Evolutionary conservation across 2,888 invertebrate genomes (phyloP).

Genomic region (Atrina japonica): DNA sequence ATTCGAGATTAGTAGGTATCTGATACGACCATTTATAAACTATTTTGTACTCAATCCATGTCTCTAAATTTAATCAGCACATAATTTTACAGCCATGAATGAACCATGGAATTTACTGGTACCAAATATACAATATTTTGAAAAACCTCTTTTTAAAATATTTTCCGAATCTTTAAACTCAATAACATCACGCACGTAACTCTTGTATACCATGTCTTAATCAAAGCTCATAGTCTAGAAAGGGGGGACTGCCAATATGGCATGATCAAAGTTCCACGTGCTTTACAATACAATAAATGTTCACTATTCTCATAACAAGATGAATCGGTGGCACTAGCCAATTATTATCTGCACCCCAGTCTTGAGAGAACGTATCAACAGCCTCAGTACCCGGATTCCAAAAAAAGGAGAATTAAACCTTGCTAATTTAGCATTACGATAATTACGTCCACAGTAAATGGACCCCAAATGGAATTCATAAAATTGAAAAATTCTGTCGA

Average conservation of each 20-base stretch:
- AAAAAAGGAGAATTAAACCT: constrained; percentile 13
- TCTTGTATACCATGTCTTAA: neutral
- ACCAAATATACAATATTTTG: constrained; percentile 12
- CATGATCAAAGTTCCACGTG: constrained; percentile 7
- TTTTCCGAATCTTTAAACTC: constrained; percentile 5
- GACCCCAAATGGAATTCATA: constrained; percentile 9
- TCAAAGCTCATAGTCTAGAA: constrained; percentile 17
- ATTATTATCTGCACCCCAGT: constrained; percentile 1
- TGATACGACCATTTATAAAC: too few relatives aligned
- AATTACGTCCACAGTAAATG: constrained; percentile 6
- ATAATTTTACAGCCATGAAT: constrained; percentile 7
- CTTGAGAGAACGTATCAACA: neutral
- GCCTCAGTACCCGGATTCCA: constrained; percentile 6
- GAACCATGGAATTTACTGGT: constrained; percentile 4
- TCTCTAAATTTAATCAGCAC: too few relatives aligned
- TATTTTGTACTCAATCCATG: too few relatives aligned
- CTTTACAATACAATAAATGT: constrained; percentile 8
- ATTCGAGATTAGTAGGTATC: too few relatives aligned
- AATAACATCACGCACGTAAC: constrained; percentile 12
- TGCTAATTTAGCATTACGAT: constrained; percentile 2
- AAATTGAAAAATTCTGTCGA: constrained; percentile 10
- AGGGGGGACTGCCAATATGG: constrained; percentile 30
- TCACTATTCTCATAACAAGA: constrained; percentile 10
- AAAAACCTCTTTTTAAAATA: too few relatives aligned
- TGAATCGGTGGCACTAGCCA: constrained; percentile 25